Base-by-base conservation (phyloP, 1,140 invertebrate species). In the Achroia grisella region DNA sequence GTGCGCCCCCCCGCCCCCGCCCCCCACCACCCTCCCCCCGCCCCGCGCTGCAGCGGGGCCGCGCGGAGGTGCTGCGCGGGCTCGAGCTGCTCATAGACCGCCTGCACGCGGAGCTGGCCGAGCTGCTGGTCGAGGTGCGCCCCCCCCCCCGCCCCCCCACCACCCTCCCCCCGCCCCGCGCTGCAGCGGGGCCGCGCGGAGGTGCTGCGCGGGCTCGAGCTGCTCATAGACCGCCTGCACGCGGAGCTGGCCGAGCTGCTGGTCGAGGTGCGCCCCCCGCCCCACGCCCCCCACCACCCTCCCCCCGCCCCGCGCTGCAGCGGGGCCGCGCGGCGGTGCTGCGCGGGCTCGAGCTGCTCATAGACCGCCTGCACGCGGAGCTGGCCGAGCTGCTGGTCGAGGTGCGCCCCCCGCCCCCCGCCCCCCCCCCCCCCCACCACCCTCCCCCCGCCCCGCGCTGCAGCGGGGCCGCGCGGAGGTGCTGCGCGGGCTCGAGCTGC, bases 31-130 rank as follows among this genome's bases (percentile, higher is more conserved):
- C 93, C 94, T 8, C 95, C 95, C 52, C 86, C 96, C 46, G 91
- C 90, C 92, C 90, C 33, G 95, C 97, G 10, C 86, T 98, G 34
- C 93, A 94, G 62, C 90, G 93, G 62, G 95, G 97, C 0, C 95
- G 97, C 62, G 92, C 94, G 0, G 98, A 99, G 86, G 98, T 99
- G 36, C 86, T 99, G 3, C 89, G 97, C 44, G 93, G 98, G 23
- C 93, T 99, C 35, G 97, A 99, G 86, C 91, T 98, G 66, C 88
- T 99, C 13, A 98, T 99, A 47, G 97, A 99, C 52, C 97, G 98
- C 73, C 97, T 98, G 92, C 96, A 97, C 62, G 93, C 91, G 43
- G 97, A 98, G 84, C 97, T 99, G 53, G 92, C 94, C 35, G 95
- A 97, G 61, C 87, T 98, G 10, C 87, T 99, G 10, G 94, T 98